Evolutionary conservation across 2,797 vertebrate species (phyloP).

Genomic region (Lithobates sylvaticus): DNA sequence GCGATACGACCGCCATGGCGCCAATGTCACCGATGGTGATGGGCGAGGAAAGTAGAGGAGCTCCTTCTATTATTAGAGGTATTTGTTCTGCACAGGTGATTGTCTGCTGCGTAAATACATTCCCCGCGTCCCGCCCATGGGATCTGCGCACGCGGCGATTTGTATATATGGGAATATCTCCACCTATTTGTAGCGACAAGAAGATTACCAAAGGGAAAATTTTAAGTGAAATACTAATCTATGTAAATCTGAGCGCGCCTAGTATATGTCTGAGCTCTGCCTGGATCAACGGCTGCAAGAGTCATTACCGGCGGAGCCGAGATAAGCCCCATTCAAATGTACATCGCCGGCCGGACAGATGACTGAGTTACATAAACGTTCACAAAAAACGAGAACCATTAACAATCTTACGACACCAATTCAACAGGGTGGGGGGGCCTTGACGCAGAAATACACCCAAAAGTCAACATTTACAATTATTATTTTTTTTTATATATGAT

Average conservation of each 20-base stretch:
- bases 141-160: conserved; percentile 18
- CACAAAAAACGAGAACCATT: too few species aligned
- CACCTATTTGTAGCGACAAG: background rate
- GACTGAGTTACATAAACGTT: too few species aligned
- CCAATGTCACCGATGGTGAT: background rate
- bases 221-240: background rate
- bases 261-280: background rate
- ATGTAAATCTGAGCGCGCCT: background rate
- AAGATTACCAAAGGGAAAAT: conserved; percentile 18
- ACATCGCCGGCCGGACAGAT: too few species aligned
- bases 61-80: conserved; percentile 20
- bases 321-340: conserved; percentile 1
- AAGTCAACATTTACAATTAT: too few species aligned
- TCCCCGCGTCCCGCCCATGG: too few species aligned
- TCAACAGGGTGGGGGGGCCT: too few species aligned
- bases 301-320: background rate
- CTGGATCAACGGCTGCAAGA: background rate
- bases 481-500: too few species aligned
- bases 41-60: too few species aligned
- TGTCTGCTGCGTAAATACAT: background rate
- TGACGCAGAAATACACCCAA: too few species aligned
- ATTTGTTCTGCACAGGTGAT: conserved; percentile 16
- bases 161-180: conserved; percentile 30
- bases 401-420: too few species aligned
- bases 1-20: background rate